These are phyloP conservation scores for Calliscelio sp. DNA, from an alignment of 2,888 invertebrate species.

Conservation along the genomic window DNA sequence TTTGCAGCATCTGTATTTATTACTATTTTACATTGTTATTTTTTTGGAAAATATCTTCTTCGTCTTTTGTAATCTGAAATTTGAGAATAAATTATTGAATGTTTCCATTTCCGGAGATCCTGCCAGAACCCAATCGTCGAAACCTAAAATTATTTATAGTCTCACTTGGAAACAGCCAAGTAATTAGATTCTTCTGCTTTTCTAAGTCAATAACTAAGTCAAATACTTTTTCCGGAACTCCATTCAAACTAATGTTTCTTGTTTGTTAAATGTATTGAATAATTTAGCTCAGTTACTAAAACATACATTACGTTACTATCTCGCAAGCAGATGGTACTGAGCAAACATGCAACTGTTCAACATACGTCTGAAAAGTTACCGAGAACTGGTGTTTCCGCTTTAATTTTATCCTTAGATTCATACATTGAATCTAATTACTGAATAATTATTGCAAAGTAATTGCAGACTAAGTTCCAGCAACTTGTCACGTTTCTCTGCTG, in stretches of 20 bases:
- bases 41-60: too few relatives aligned
- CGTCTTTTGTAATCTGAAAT: too few relatives aligned
- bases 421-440: constrained; percentile 50
- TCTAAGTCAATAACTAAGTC: too few relatives aligned
- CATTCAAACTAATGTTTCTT: background rate
- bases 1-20: too few relatives aligned
- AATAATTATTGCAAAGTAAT: constrained; percentile 42
- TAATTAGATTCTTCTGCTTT: too few relatives aligned
- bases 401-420: constrained; percentile 62
- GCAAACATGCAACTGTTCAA: constrained; percentile 59
- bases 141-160: too few relatives aligned
- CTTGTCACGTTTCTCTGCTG: background rate
- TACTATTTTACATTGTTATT: too few relatives aligned
- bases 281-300: constrained; percentile 50
- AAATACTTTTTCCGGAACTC: too few relatives aligned
- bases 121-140: too few relatives aligned
- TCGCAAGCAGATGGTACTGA: constrained; percentile 66
- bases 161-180: too few relatives aligned
- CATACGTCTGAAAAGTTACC: constrained; percentile 62
- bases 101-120: too few relatives aligned
- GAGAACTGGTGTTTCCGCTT: constrained; percentile 49
- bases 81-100: too few relatives aligned
- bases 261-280: constrained; percentile 51
- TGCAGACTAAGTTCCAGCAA: constrained; percentile 9
- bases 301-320: constrained; percentile 53